Evolutionary conservation across 1,140 invertebrate species (phyloP).

Genomic region (Vanessa tameamea): DNA sequence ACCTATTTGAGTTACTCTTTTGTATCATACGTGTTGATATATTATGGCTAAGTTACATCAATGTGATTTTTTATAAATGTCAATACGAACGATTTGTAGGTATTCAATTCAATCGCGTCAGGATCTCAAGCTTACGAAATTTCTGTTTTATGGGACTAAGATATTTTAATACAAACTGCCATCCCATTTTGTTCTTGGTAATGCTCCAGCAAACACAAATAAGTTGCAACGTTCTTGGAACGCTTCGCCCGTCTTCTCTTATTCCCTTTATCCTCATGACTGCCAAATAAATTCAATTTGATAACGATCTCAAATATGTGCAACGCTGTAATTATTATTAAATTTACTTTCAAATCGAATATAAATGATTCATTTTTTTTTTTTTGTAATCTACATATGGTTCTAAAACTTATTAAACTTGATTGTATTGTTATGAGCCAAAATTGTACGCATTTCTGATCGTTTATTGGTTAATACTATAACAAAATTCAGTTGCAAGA

Average conservation of each 20-base stretch:
- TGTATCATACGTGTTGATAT: no score
- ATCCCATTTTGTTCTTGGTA: conserved; percentile 16
- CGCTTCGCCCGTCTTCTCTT: conserved; percentile 10
- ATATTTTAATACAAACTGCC: conserved; percentile 14
- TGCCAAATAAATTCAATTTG: conserved; percentile 24
- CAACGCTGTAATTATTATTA: background rate
- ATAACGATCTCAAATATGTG: background rate
- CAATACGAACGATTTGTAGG: no score
- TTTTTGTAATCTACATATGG: no score
- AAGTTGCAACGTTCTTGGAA: conserved; percentile 15
- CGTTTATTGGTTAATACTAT: no score
- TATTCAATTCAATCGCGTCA: background rate
- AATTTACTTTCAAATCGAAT: background rate
- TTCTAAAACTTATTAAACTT: no score
- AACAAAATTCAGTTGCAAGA: no score
- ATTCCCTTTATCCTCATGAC: conserved; percentile 15
- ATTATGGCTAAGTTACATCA: no score
- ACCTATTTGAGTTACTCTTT: no score
- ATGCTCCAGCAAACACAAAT: conserved; percentile 24
- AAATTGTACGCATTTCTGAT: no score
- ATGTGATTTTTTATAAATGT: no score
- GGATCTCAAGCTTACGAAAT: background rate
- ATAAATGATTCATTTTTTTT: no score
- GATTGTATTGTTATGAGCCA: no score
- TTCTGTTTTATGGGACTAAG: background rate